Conservation (phyloP, 2,888 invertebrate genomes). For the Chloroclysta siterata region DNA sequence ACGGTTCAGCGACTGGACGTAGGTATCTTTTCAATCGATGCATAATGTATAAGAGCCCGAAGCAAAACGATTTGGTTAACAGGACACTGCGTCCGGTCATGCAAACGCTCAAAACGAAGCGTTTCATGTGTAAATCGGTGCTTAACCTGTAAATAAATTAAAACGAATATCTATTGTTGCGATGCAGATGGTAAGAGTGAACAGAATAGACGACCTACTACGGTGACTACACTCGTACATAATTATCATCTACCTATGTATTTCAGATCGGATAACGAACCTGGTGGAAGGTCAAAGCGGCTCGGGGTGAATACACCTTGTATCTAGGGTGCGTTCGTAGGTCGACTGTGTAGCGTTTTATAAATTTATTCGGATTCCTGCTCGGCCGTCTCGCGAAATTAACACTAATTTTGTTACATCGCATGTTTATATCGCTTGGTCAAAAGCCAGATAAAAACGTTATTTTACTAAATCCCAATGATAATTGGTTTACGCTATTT, state of each 20-base stretch:
- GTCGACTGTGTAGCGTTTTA: conserved; percentile 50
- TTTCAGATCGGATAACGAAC: conserved; percentile 66
- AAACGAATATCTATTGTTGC: conserved; percentile 36
- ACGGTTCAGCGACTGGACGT: conserved; percentile 28
- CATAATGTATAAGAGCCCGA: conserved; percentile 33
- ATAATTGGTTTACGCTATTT: conserved; percentile 13
- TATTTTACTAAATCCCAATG: conserved; percentile 21
- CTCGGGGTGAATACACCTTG: conserved; percentile 69
- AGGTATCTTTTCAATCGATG: conserved; percentile 29
- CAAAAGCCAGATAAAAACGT: conserved; percentile 36
- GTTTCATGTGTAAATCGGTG: conserved; percentile 38
- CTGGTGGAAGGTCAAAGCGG: conserved; percentile 61
- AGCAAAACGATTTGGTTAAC: conserved; percentile 36
- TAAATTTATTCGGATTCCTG: conserved; percentile 38
- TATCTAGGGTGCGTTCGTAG: conserved; percentile 64
- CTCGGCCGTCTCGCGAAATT: conserved; percentile 27
- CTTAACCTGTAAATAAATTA: conserved; percentile 41
- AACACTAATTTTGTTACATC: conserved; percentile 31
- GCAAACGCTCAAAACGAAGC: conserved; percentile 30
- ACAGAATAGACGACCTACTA: conserved; percentile 46
- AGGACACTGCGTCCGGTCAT: conserved; percentile 38
- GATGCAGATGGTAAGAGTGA: conserved; percentile 32
- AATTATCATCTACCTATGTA: conserved; percentile 50
- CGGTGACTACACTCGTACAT: conserved; percentile 37
- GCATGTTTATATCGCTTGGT: conserved; percentile 36